Evolutionary conservation across 2,888 invertebrate species (phyloP), one percentile per base, ranked within the genome.

Genomic region (Tholera decimalis): DNA sequence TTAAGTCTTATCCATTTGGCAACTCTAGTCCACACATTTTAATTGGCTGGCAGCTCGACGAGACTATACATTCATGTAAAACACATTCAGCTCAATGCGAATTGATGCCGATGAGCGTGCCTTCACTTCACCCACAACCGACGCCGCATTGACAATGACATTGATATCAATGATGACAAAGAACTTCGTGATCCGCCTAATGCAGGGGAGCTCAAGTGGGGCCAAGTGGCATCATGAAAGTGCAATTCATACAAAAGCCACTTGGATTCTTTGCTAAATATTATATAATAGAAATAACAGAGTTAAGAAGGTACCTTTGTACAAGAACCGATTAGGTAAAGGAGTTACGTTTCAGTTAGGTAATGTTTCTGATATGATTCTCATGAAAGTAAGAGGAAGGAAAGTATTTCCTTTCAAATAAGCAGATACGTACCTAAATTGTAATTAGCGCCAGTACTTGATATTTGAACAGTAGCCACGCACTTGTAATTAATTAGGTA

Each of bases 91-190:
- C 24, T 73, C 44, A 73, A 73, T 73, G 2, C 61, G 57, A 67
- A 73, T 73, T 73, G 73, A 73, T 73, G 54, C 30, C 73, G 61
- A 61, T 60, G 77, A 79, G 55, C 35, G 24, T 57, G 53, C 33
- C 37, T 60, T 20, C 57, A 50, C 20, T 73, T 66, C 57, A 58
- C 39, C 49, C 39, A 57, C 66, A 77, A 83, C 79, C 82, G 83
- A 70, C 69, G 55, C 57, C 46, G 73, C 67, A 77, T 77, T 82
- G 82, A 76, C 80, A 83, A 76, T 85, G 84, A 77, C 79, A 83
- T 83, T 84, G 85, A 82, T 80, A 77, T 44, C 81, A 85, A 85
- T 80, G 78, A 83, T 81, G 82, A 85, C 80, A 85, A 85, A 85
- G 85, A 83, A 80, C 81, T 69, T 65, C 70, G 69, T 81, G 82